phyloP scores from a whole-genome alignment of 2,113 vertebrate genomes.

The Corythoichthys intestinalis region DNA sequence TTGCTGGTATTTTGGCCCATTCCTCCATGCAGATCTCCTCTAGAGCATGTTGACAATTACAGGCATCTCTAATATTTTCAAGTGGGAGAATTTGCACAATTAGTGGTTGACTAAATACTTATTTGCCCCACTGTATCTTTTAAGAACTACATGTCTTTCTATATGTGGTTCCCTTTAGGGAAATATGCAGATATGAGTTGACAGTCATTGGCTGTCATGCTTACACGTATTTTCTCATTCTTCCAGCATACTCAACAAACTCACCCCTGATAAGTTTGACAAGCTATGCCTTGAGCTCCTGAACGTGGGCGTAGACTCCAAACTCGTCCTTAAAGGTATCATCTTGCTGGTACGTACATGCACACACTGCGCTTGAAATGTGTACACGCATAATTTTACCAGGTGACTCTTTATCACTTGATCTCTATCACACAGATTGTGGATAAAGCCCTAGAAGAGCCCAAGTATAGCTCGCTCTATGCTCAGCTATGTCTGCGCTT shows the following conservation, averaged over 20 bases:
- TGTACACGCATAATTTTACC: neutral
- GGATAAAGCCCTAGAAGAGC: slow-evolving; percentile 99
- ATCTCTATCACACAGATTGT: slow-evolving; percentile 79
- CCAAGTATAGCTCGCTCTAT: slow-evolving; percentile 99
- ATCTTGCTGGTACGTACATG: slow-evolving; percentile 92
- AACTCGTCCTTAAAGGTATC: slow-evolving; percentile 99
- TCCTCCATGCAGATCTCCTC: no score
- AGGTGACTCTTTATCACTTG: slow-evolving; percentile 18
- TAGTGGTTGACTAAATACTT: no score
- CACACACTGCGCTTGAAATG: neutral
- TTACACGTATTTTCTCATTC: neutral
- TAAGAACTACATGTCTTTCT: no score
- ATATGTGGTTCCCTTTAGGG: no score
- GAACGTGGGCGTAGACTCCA: slow-evolving; percentile 99
- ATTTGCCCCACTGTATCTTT: no score
- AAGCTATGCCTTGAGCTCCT: slow-evolving; percentile 99
- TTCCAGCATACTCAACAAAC: slow-evolving; percentile 98
- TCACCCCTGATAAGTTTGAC: slow-evolving; percentile 99
- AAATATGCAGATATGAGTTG: neutral
- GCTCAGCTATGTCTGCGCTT: slow-evolving; percentile 99
- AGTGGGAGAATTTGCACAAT: no score
- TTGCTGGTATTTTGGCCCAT: no score
- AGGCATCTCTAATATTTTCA: no score
- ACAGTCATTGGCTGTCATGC: neutral
- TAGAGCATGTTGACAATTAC: no score